Evolutionary conservation across 2,888 invertebrate species (phyloP), one percentile per base, ranked within the genome.

Genomic region (Oscheius sp.): DNA sequence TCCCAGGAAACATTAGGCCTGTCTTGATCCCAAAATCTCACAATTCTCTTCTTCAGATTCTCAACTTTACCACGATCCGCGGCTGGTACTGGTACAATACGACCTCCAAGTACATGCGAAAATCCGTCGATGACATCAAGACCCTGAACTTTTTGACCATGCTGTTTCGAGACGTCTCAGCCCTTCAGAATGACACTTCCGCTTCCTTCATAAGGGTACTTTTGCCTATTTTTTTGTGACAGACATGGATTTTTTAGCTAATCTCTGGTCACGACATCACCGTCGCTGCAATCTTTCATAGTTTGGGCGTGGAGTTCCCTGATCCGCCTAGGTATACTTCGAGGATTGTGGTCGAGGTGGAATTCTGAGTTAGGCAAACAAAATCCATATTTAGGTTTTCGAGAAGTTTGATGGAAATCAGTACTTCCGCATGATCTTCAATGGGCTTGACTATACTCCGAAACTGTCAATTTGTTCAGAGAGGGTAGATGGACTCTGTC

Each of bases 261-360:
- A 76, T 82, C 66, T 83, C 83, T 11, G 83, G 75, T 29, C 83
- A 83, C 58, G 83, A 83, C 32, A 68, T 76, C 5, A 76, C 76
- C 32, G 73, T 83, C 37, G 81, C 75, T 32, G 81, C 83, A n/a
- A 59, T 81, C n/a, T 65, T 80, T 2, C 79, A 80, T 51, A 76
- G 73, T 57, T 76, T 83, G 9, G 76, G 81, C 21, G 59, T 83
- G 53, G 77, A 76, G 9, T 79, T 77, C 47, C 68, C 76, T 29
- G 60, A 89, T 87, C 74, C 91, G 78, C 93, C 96, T 59, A 93
- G 94, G 35, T 97, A 95, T 89, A 96, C 95, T 0, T 93, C 96
- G 0, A 91, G 96, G 70, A 91, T 96, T 84, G 92, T 95, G 1
- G 93, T 96, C 82, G 96, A 97, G 90, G 93, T 96, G 0, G 9